Evolutionary conservation across 2,888 invertebrate species (phyloP), one percentile per base, ranked within the genome.

Genomic region (Phengaris alcon): DNA sequence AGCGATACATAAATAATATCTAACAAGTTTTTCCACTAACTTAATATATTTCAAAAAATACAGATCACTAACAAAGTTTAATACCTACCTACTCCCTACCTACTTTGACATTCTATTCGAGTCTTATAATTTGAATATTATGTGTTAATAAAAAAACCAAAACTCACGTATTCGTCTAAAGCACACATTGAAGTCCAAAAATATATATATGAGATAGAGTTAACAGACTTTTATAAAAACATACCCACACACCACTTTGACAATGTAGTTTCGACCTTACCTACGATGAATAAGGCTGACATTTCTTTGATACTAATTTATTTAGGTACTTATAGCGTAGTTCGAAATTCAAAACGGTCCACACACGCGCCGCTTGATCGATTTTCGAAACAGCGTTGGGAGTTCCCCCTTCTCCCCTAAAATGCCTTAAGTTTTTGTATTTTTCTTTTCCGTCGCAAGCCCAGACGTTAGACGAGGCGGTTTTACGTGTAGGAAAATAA

Each of bases 311-410:
- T 57, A 51, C 22, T 75, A 73, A 64, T 74, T 76, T 51, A 76
- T 75, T 35, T 77, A 68, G 75, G 75, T 77, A 76, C 75, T 76
- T 78, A 75, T 78, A 76, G 74, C 70, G 76, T 77, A 79, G 79
- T 81, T 81, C 78, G 79, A 81, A 81, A 79, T 81, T 79, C 89
- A 89, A 90, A 90, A 90, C 87, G 83, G 84, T 86, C 80, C 88
- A 90, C 88, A 90, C 89, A 89, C 90, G 88, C 88, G 90, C 86
- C 85, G 84, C 81, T 85, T 87, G 88, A 91, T 91, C 91, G 91
- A 91, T 91, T 91, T 91, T 91, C 85, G 89, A 91, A 89, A 89
- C 83, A 84, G 83, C 84, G 85, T 80, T 81, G 82, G 80, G 83
- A 83, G 82, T 86, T 70, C 79, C 78, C 79, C 81, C 82, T 80